phyloP scores from a whole-genome alignment of 2,888 invertebrate species.

The Blastobasis adustella region DNA sequence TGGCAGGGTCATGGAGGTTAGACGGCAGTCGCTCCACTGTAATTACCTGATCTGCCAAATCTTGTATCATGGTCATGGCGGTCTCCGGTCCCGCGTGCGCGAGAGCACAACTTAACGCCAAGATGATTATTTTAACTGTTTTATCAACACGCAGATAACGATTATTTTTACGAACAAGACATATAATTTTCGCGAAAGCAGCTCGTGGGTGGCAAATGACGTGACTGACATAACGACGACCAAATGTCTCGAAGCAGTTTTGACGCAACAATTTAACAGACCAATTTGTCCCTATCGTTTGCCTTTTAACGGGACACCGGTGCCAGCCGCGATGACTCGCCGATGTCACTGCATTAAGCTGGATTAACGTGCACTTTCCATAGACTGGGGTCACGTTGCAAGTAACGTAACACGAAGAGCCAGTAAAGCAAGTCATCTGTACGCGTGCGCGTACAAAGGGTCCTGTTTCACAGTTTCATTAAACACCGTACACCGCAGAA shows the following conservation, averaged over 20 bases:
- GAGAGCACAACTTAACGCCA: no score
- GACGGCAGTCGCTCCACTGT: no score
- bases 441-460: constrained; percentile 34
- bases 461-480: constrained; percentile 43
- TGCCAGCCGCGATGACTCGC: no score
- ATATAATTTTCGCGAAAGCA: not conserved
- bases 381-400: constrained; percentile 25
- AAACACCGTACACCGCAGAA: constrained; percentile 16
- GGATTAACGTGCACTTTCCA: constrained; percentile 33
- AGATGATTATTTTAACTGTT: no score
- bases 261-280: not conserved
- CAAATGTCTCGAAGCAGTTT: not conserved
- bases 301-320: no score
- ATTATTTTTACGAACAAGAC: no score
- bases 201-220: not conserved
- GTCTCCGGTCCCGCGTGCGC: no score
- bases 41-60: no score
- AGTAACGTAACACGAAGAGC: constrained; percentile 23
- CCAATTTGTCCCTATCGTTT: no score
- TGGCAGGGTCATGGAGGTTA: no score
- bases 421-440: constrained; percentile 56
- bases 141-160: no score
- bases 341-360: constrained; percentile 6
- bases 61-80: no score
- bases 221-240: not conserved